phyloP scores from a whole-genome alignment of 2,888 invertebrate species.

The Heliconius hortense region DNA sequence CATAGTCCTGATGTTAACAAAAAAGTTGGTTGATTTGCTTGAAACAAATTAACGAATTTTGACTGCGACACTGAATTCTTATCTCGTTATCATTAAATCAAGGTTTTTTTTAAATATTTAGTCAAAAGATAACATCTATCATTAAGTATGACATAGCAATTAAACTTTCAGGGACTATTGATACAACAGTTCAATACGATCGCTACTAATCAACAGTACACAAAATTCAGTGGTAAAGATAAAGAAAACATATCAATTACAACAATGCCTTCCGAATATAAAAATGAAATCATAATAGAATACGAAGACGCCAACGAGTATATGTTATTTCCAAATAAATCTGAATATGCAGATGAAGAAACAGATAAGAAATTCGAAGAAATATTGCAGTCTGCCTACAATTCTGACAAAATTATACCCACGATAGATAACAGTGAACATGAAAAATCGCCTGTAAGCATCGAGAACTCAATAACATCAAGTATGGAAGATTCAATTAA shows the following conservation, averaged over 20 bases:
- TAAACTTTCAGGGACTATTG: slow-evolving; percentile 73
- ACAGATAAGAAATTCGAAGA: slow-evolving; percentile 72
- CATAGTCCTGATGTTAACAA: neutral
- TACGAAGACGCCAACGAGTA: slow-evolving; percentile 67
- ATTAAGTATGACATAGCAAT: slow-evolving; percentile 22
- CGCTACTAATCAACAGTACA: slow-evolving; percentile 71
- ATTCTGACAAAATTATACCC: slow-evolving; percentile 42
- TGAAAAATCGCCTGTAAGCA: slow-evolving; percentile 62
- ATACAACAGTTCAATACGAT: slow-evolving; percentile 75
- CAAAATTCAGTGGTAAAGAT: slow-evolving; percentile 61
- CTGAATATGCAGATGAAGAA: slow-evolving; percentile 63
- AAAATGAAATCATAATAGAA: slow-evolving; percentile 67
- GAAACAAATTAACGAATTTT: neutral
- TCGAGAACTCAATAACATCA: slow-evolving; percentile 70
- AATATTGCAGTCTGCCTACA: slow-evolving; percentile 66
- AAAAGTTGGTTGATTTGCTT: neutral
- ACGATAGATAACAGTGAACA: slow-evolving; percentile 52
- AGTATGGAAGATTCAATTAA: slow-evolving; percentile 78
- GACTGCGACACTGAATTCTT: slow-evolving; percentile 24
- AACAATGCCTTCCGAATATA: slow-evolving; percentile 58
- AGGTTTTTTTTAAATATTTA: neutral
- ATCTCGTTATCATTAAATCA: slow-evolving; percentile 24
- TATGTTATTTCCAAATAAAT: slow-evolving; percentile 65
- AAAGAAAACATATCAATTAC: slow-evolving; percentile 59
- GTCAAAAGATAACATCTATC: slow-evolving; percentile 16